Conservation (phyloP, 1,140 invertebrate species). For the Sesamia nonagrioides region DNA sequence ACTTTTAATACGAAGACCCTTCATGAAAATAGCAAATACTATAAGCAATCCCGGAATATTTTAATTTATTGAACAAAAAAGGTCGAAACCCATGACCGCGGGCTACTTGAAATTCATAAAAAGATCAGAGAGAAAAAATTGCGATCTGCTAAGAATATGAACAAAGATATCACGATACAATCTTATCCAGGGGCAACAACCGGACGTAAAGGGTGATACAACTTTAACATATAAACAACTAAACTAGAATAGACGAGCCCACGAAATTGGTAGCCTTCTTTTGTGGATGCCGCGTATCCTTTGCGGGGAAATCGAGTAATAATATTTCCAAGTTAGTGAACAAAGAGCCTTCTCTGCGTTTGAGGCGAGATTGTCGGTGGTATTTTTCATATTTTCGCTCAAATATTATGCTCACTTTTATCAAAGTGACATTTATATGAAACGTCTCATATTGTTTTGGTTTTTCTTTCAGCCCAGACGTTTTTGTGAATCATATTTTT, state of each 20-base stretch:
- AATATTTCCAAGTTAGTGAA: constrained; percentile 80
- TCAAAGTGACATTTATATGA: constrained; percentile 53
- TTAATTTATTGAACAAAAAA: constrained; percentile 27
- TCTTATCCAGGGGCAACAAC: constrained; percentile 62
- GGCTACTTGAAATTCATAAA: constrained; percentile 67
- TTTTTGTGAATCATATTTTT: constrained; percentile 33
- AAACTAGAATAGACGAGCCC: constrained; percentile 65
- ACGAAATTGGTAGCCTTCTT: constrained; percentile 75
- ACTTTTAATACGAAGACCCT: too few relatives aligned
- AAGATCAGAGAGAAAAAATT: constrained; percentile 56
- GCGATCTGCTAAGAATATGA: constrained; percentile 54
- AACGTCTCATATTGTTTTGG: constrained; percentile 48
- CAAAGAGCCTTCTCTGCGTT: constrained; percentile 72
- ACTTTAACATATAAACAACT: constrained; percentile 67
- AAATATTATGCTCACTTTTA: constrained; percentile 54
- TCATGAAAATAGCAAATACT: neutral
- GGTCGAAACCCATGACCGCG: constrained; percentile 21
- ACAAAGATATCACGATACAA: constrained; percentile 57
- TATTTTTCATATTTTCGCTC: constrained; percentile 61
- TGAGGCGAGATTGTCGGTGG: constrained; percentile 68
- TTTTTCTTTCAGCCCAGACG: neutral
- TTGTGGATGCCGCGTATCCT: constrained; percentile 67
- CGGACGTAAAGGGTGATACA: constrained; percentile 64
- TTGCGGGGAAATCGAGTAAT: constrained; percentile 77
- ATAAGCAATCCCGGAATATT: neutral